Evolutionary conservation across 1,140 invertebrate species (phyloP).

Genomic region (Habropoda laboriosa): DNA sequence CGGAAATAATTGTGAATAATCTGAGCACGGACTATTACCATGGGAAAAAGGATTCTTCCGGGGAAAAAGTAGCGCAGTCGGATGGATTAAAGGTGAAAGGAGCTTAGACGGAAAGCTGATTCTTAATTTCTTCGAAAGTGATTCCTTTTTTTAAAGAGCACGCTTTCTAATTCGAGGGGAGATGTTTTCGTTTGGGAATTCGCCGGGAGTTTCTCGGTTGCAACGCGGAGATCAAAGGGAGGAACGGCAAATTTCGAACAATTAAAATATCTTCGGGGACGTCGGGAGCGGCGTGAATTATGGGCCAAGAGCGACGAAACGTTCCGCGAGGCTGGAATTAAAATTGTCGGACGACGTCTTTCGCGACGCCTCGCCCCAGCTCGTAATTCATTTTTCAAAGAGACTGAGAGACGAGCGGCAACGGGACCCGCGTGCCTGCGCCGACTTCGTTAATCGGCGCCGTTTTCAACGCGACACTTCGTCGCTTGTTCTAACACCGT

Average conservation of each 20-base stretch:
- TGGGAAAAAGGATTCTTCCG: constrained; percentile 11
- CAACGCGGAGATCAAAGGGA: constrained; percentile 45
- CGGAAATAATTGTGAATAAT: constrained; percentile 44
- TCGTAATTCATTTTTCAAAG: constrained; percentile 71
- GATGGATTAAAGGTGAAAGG: neutral
- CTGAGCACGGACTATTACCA: neutral
- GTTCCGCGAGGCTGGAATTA: constrained; percentile 52
- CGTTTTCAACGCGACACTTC: neutral
- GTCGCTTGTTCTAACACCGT: too few relatives aligned
- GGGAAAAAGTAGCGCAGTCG: neutral
- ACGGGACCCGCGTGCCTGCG: neutral
- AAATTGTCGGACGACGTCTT: constrained; percentile 58
- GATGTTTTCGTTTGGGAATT: neutral
- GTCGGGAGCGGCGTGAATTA: constrained; percentile 54
- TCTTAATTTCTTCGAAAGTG: neutral
- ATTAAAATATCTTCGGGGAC: constrained; percentile 66
- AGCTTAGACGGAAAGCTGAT: neutral
- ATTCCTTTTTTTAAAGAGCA: neutral
- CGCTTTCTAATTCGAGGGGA: too few relatives aligned
- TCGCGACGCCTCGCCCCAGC: constrained; percentile 14
- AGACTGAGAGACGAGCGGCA: constrained; percentile 35
- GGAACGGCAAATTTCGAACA: constrained; percentile 65
- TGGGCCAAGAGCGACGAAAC: constrained; percentile 14
- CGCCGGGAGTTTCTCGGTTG: neutral
- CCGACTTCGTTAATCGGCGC: constrained; percentile 21